Evolutionary conservation across 2,113 vertebrate species (phyloP).

Genomic region (Pachyramphus minor): DNA sequence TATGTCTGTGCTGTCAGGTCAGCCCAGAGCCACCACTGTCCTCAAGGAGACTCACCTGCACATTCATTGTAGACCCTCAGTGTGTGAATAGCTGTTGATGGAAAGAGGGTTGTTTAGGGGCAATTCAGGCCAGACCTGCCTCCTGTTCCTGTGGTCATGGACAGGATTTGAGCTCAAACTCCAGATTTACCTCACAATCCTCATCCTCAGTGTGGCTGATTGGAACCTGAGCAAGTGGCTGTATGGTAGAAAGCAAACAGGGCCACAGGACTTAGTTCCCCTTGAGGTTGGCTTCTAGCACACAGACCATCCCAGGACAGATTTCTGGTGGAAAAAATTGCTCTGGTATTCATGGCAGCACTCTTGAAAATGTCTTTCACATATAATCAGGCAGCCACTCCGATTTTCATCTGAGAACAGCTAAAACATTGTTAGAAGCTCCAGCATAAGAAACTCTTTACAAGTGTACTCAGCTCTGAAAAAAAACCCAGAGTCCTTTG

Average conservation of each 20-base stretch:
- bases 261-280: not conserved
- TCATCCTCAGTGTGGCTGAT: not conserved
- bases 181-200: not conserved
- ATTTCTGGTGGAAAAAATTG: not conserved
- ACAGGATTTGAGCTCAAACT: not conserved
- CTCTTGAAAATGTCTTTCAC: not conserved
- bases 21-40: not conserved
- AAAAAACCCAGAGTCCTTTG: not conserved
- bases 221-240: not conserved
- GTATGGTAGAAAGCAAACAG: not conserved
- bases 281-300: not conserved
- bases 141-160: not conserved
- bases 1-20: not conserved
- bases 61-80: not conserved
- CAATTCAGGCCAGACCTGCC: not conserved
- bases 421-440: not conserved
- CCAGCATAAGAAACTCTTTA: not conserved
- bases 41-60: not conserved
- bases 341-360: not conserved
- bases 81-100: not conserved
- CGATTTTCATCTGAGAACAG: constrained; percentile 5
- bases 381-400: not conserved
- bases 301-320: not conserved
- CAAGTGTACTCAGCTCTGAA: not conserved
- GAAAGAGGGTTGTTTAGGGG: not conserved